phyloP scores from a whole-genome alignment of 1,140 invertebrate species.

The Heliothis virescens region DNA sequence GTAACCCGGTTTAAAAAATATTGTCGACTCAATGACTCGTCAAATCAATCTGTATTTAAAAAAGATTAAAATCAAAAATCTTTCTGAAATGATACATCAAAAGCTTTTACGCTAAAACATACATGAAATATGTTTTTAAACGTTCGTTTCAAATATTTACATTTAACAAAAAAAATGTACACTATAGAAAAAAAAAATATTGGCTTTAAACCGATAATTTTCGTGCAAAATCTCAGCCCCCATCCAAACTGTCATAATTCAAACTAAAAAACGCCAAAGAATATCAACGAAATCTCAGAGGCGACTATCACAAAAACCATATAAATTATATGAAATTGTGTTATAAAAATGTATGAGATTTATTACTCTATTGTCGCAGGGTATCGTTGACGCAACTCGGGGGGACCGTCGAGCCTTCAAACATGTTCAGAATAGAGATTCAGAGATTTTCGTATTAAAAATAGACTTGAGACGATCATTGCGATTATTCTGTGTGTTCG shows the following conservation, averaged over 20 bases:
- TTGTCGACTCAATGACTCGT: too few relatives aligned
- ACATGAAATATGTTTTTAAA: too few relatives aligned
- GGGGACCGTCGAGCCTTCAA: conserved; percentile 47
- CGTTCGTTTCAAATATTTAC: too few relatives aligned
- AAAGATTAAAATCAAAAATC: too few relatives aligned
- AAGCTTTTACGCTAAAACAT: too few relatives aligned
- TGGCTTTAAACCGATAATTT: too few relatives aligned
- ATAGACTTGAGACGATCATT: conserved; percentile 53
- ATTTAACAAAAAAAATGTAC: too few relatives aligned
- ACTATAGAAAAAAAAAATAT: too few relatives aligned
- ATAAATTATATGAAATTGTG: conserved; percentile 73
- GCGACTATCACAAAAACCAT: conserved; percentile 57
- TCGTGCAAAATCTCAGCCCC: neutral
- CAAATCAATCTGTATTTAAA: too few relatives aligned
- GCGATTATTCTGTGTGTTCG: conserved; percentile 52
- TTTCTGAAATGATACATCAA: too few relatives aligned
- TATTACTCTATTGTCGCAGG: conserved; percentile 68
- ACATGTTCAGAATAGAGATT: conserved; percentile 68
- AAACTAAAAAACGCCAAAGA: conserved; percentile 36
- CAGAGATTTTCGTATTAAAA: conserved; percentile 62
- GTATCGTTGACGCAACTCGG: conserved; percentile 59
- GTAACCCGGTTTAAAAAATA: too few relatives aligned
- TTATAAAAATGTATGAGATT: conserved; percentile 81
- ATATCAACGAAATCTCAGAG: conserved; percentile 43
- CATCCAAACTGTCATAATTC: neutral